phyloP scores from a whole-genome alignment of 2,113 vertebrate genomes.

The Hippolais icterina region DNA sequence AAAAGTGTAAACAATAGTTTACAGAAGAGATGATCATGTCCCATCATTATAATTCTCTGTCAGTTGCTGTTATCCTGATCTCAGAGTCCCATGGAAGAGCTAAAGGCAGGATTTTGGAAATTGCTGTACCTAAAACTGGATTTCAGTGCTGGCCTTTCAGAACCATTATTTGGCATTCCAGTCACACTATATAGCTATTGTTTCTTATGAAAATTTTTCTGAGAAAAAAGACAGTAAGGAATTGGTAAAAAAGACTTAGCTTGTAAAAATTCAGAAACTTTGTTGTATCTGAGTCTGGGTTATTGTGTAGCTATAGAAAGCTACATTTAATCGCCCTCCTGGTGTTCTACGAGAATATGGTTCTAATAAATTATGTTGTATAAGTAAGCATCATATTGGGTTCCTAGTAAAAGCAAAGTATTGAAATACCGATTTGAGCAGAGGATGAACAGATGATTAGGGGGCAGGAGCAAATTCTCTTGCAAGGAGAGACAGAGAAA shows the following conservation, averaged over 20 bases:
- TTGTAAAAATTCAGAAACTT: background rate
- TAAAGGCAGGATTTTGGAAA: background rate
- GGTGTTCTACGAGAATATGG: background rate
- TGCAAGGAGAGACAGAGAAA: background rate
- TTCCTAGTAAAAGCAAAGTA: background rate
- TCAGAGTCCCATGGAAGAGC: background rate
- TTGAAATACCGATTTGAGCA: background rate
- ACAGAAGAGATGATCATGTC: background rate
- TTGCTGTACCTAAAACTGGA: background rate
- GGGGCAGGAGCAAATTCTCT: background rate
- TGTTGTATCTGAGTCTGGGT: background rate
- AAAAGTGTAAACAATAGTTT: background rate
- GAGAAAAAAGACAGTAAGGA: background rate
- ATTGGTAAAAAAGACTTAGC: background rate
- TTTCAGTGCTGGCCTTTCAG: background rate
- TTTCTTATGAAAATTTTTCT: background rate
- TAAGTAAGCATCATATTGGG: background rate
- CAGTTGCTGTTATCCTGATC: background rate
- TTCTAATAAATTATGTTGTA: background rate
- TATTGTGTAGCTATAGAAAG: background rate
- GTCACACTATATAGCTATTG: background rate
- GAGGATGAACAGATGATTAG: background rate
- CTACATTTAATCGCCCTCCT: background rate
- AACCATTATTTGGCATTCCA: background rate
- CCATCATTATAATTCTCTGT: background rate